Percentiles rank a stretch among this genome's conserved stretches.
Conservation (phyloP, 2,113 vertebrate species). For the Urocitellus parryii region DNA sequence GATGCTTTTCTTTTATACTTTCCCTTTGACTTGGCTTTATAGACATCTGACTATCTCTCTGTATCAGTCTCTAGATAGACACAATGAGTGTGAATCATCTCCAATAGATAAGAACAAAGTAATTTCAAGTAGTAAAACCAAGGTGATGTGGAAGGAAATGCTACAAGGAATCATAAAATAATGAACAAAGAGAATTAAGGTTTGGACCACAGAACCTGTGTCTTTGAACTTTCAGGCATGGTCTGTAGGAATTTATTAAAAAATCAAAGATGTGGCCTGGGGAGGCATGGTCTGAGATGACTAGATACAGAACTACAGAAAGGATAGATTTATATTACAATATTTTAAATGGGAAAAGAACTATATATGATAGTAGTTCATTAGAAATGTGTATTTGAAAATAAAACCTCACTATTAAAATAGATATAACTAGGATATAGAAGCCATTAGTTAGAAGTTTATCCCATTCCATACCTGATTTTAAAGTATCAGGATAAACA, state of each 20-base stretch:
- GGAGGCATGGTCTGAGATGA: background rate
- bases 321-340: background rate
- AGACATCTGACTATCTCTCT: background rate
- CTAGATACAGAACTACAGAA: background rate
- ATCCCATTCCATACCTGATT: background rate
- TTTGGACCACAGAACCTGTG: background rate
- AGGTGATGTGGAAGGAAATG: background rate
- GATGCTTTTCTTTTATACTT: background rate
- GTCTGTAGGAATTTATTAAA: background rate
- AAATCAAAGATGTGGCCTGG: background rate
- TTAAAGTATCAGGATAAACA: background rate
- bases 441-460: background rate
- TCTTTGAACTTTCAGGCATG: background rate
- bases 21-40: background rate
- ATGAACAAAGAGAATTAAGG: constrained; percentile 12
- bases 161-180: constrained; percentile 17
- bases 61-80: background rate
- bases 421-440: background rate
- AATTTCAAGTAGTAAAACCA: background rate
- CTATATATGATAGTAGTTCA: background rate
- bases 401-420: background rate
- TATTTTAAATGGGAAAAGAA: background rate
- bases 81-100: background rate
- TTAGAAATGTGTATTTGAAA: constrained; percentile 5
- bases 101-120: background rate